Conservation (phyloP, 2,113 vertebrate genomes). For the Apeltes quadracus region DNA sequence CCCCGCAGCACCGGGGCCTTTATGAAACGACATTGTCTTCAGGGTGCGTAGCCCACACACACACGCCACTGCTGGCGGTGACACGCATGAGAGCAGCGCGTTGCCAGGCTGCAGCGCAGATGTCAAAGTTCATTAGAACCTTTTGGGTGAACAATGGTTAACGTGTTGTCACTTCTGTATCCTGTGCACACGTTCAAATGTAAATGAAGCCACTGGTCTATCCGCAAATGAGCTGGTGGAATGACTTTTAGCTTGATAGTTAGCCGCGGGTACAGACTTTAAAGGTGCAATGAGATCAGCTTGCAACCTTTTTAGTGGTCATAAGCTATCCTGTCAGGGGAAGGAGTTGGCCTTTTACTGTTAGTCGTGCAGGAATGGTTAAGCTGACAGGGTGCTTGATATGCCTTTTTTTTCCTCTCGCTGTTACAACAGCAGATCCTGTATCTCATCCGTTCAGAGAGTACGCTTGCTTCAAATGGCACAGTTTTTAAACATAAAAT, state of each 20-base stretch:
- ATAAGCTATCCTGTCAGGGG: background rate
- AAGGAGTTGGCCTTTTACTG: constrained; percentile 11
- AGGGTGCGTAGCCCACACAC: constrained; percentile 16
- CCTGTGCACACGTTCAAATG: background rate
- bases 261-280: constrained; percentile 11
- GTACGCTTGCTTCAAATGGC: background rate
- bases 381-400: constrained; percentile 3
- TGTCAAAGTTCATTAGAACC: background rate
- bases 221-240: constrained; percentile 8
- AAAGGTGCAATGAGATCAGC: background rate
- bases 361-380: constrained; percentile 8
- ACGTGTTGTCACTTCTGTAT: background rate
- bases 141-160: background rate
- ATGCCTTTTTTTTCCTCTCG: background rate
- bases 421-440: background rate
- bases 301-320: constrained; percentile 1
- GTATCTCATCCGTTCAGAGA: background rate
- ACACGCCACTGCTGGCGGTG: background rate
- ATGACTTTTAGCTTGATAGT: constrained; percentile 3
- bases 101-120: background rate
- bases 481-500: background rate
- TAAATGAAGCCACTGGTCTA: background rate
- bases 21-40: constrained; percentile 58
- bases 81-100: background rate
- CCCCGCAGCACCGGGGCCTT: constrained; percentile 39